Evolutionary conservation across 2,113 vertebrate species (phyloP).

Genomic region (Protobothrops flavoviridis): DNA sequence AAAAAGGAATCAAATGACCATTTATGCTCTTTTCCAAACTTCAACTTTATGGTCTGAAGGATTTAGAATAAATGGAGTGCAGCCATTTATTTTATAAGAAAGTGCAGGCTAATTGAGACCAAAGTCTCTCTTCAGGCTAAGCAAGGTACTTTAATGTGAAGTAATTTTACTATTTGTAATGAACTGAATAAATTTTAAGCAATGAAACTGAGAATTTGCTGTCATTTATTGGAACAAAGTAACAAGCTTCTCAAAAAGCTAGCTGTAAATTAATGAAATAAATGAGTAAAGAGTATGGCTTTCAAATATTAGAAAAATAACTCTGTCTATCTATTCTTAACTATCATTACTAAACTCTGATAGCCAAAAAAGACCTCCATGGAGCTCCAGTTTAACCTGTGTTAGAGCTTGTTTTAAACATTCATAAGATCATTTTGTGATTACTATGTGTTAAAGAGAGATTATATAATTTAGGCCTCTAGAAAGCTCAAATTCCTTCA

Average conservation of each 20-base stretch:
- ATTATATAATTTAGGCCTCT: not conserved
- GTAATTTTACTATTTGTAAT: conserved; percentile 28
- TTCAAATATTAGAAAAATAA: not conserved
- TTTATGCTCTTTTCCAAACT: not conserved
- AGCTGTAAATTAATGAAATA: not conserved
- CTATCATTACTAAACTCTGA: not conserved
- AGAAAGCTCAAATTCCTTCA: not conserved
- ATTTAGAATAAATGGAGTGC: not conserved
- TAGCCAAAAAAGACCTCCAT: not conserved
- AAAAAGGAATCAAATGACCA: not conserved
- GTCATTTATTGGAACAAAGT: conserved; percentile 29
- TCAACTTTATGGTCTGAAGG: conserved; percentile 29
- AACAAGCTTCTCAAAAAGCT: not conserved
- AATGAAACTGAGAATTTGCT: conserved; percentile 42
- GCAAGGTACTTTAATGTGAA: conserved; percentile 24
- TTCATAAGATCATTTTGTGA: not conserved
- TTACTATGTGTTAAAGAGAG: not conserved
- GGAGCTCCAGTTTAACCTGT: not conserved
- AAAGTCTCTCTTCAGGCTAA: not conserved
- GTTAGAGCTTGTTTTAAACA: not conserved
- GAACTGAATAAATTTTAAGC: conserved; percentile 37
- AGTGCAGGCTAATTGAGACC: not conserved
- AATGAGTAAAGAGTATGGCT: not conserved
- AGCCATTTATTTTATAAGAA: not conserved
- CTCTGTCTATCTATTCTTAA: too few species aligned